Evolutionary conservation across 1,140 invertebrate genomes (phyloP), one percentile per base, ranked within the genome.

Genomic region (Propsilocerus akamusi): DNA sequence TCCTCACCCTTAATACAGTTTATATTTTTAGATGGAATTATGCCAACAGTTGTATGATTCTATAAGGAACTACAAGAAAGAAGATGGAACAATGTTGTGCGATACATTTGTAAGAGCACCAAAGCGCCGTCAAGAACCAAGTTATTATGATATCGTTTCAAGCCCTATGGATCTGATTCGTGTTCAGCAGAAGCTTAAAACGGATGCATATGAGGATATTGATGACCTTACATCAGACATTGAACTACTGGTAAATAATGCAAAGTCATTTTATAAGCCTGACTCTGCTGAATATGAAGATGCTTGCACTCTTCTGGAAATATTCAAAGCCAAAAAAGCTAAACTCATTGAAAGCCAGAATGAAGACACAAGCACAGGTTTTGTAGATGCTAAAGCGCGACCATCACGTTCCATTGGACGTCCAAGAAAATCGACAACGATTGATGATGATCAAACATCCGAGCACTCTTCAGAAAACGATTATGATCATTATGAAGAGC

Each of bases 61-160:
- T 7, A 80, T 97, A 50, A 70, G 92, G 51, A 91, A 84, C 60
- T 79, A 86, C 54, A 94, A 93, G 66, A 91, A 91, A 57, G 87
- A 93, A 57, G 90, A 96, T 72, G 91, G 92, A 1, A 72, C 78
- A 4, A 68, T 92, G 53, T 61, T 96, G 5, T 97, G 93, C 71
- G 93, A 97, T 69, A 78, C 88, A 11, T 96, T 97, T 66, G 93
- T 97, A 52, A 69, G 92, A 58, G 90, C 84, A 17, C 92, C 93
- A 7, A 96, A 95, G 65, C 72, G 90, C 53, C 74, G 91, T 30
- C 86, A 90, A 63, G 86, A 91, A 62, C 87, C 86, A 34, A 79
- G 80, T 26, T 91, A 92, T 66, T 90, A 90, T 68, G 86, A 90
- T 72, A 85, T 89, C 48, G 90, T 97, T 8, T 75, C 79, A 7